Evolutionary conservation across 2,888 invertebrate genomes (phyloP), one percentile per base, ranked within the genome.

Genomic region (Meteorus cinctellus): DNA sequence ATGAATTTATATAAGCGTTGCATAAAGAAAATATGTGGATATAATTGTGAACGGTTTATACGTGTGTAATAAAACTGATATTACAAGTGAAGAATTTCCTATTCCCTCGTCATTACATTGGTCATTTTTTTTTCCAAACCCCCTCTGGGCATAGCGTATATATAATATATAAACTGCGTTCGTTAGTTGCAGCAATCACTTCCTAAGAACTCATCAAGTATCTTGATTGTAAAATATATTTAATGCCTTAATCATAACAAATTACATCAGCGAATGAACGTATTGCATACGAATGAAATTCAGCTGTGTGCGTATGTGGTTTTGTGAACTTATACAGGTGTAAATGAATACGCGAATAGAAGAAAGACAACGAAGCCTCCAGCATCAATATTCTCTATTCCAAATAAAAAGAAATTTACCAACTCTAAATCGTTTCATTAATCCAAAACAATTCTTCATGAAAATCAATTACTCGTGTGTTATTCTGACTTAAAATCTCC

Each of bases 1-100:
- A 48, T 48, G 48, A 48, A 48, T 48, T n/a, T 48, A 48, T 48
- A n/a, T 48, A 48, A 48, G 2, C n/a, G 1, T 48, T 48, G 16
- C n/a, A 48, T 48, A 6, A n/a, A 48, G n/a, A 48, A 48, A 48
- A 48, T 48, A 48, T n/a, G n/a, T 66, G 67, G 65, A 34, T 72
- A 29, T 72, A 62, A 72, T 63, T 63, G 55, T 72, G 68, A 67
- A 68, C 55, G 55, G 62, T 62, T 62, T 27, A 41, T 45, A 45
- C 45, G 48, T 60, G 24, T 27, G 16, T 67, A 62, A 51, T 76
- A 51, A 63, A 48, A 72, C 71, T 72, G 67, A 76, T 72, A 92
- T 92, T 6, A 92, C 92, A 73, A 93, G 87, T 19, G 92, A 92
- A 14, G 93, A 92, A 24, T 92, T 91, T 45, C 92, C 92, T 60